phyloP scores from a whole-genome alignment of 2,888 invertebrate genomes.

The Leptopilina drosophilae region DNA sequence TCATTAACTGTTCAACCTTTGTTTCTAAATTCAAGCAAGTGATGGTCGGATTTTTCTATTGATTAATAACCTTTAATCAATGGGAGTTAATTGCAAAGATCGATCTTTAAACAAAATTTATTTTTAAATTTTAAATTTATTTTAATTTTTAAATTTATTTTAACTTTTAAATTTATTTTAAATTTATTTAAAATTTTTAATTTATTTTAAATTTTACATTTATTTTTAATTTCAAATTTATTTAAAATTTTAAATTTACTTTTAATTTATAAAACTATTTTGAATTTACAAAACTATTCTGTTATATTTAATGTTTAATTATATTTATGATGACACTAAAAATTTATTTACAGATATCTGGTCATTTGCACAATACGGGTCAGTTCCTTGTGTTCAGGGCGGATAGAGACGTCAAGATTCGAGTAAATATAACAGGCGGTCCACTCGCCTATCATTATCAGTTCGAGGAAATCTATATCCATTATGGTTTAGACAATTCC shows the following conservation, averaged over 20 bases:
- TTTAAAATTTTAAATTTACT: no score
- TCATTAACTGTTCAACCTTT: constrained; percentile 47
- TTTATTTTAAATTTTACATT: no score
- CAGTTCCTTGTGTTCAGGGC: constrained; percentile 95
- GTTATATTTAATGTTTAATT: no score
- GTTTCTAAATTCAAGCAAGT: constrained; percentile 47
- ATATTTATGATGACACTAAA: neutral
- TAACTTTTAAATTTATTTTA: no score
- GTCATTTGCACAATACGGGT: constrained; percentile 93
- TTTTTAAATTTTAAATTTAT: no score
- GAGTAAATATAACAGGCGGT: constrained; percentile 97
- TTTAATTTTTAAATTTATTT: no score
- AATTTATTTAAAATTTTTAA: no score
- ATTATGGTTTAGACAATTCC: constrained; percentile 93
- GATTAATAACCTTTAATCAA: constrained; percentile 49
- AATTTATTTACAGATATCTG: constrained; percentile 83
- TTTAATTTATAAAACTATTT: no score
- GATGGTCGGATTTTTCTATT: constrained; percentile 57
- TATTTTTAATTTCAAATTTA: no score
- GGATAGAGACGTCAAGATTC: constrained; percentile 92
- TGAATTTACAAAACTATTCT: no score
- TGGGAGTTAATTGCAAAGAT: constrained; percentile 61
- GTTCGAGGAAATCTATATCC: constrained; percentile 96
- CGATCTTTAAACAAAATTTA: neutral
- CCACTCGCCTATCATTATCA: constrained; percentile 97